These are phyloP conservation scores for Malurus splendens DNA, from an alignment of 2,797 vertebrate species.

Conservation along the genomic window DNA sequence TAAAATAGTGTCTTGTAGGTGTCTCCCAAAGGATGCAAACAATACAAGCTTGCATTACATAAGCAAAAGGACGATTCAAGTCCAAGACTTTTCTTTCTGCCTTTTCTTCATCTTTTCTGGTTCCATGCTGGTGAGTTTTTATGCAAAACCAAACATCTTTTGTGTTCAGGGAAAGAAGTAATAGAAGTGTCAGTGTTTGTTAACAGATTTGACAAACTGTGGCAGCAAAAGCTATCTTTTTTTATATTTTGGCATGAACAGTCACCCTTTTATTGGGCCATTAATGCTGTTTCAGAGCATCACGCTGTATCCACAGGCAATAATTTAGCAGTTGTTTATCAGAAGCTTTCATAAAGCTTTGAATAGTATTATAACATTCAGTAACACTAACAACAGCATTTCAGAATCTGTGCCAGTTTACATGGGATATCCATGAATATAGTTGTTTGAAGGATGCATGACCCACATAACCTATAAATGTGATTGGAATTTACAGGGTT, in stretches of 20 bases:
- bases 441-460: conserved; percentile 71
- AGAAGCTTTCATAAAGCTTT: conserved; percentile 62
- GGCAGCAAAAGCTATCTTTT: conserved; percentile 49
- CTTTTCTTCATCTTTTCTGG: not conserved
- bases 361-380: conserved; percentile 56
- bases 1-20: not conserved
- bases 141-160: conserved; percentile 15
- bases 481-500: conserved; percentile 75
- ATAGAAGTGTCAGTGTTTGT: conserved; percentile 42
- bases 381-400: conserved; percentile 61
- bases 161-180: conserved; percentile 16
- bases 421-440: conserved; percentile 67
- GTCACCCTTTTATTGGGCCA: conserved; percentile 61
- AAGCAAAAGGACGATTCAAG: fast-evolving
- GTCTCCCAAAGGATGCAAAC: not conserved
- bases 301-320: conserved; percentile 45
- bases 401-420: conserved; percentile 58
- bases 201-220: conserved; percentile 62
- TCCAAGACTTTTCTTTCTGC: not conserved
- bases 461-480: conserved; percentile 79
- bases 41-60: not conserved
- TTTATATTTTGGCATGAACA: conserved; percentile 58
- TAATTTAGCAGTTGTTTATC: conserved; percentile 71
- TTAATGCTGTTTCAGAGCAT: conserved; percentile 63
- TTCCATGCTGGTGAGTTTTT: not conserved